A percentile compares a stretch with the other conserved stretches of the same genome.
Conservation (phyloP, 2,797 vertebrate species). For the Petrocephalus schoutedeni region DNA sequence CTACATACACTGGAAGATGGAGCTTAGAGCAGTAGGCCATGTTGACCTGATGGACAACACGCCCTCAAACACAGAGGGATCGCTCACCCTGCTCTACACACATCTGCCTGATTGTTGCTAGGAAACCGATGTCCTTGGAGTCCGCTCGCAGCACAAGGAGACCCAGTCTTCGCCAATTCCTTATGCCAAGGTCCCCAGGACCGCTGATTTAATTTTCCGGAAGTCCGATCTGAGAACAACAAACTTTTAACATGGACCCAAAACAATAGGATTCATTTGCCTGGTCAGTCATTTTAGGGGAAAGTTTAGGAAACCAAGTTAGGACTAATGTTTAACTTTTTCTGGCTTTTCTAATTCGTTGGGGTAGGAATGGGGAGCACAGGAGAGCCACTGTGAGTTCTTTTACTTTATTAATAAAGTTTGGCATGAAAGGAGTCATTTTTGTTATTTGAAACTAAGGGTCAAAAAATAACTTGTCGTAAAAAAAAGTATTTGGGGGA, state of each 20-base stretch:
- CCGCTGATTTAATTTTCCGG: slow-evolving; percentile 28
- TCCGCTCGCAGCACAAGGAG: slow-evolving; percentile 24
- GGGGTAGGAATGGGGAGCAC: neutral
- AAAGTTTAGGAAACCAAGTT: neutral
- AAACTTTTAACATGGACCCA: slow-evolving; percentile 6
- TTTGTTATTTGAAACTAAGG: neutral
- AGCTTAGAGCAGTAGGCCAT: neutral
- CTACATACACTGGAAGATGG: neutral
- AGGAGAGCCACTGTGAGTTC: neutral
- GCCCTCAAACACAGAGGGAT: neutral
- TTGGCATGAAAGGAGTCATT: neutral
- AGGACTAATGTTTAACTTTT: neutral
- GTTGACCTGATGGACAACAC: neutral
- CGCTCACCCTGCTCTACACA: neutral
- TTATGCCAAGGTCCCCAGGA: slow-evolving; percentile 30
- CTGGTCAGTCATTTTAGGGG: neutral
- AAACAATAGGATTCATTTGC: neutral
- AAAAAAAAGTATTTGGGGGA: neutral
- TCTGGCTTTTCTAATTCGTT: neutral
- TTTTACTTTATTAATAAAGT: neutral
- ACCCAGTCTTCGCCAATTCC: slow-evolving; percentile 27
- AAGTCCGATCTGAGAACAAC: slow-evolving; percentile 25
- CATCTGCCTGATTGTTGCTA: slow-evolving; percentile 2
- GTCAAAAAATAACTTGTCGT: neutral
- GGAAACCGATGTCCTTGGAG: slow-evolving; percentile 24